Conservation (phyloP, 1,140 invertebrate species). For the Pectinophora gossypiella region DNA sequence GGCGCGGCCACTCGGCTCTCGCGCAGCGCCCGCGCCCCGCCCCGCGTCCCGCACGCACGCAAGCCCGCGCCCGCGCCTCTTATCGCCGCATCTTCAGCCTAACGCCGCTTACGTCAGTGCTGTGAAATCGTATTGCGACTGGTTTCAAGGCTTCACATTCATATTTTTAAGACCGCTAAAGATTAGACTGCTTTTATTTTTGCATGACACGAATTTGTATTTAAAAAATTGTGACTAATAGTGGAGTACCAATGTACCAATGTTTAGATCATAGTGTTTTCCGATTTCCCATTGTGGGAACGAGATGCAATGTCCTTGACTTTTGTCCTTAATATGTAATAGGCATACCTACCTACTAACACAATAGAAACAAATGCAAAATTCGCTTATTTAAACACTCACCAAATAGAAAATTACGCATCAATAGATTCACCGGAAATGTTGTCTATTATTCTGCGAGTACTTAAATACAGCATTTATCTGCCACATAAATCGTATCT, state of each 20-base stretch:
- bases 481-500: neutral
- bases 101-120: conserved; percentile 56
- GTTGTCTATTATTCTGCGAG: neutral
- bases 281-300: too few relatives aligned
- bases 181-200: too few relatives aligned
- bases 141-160: conserved; percentile 45
- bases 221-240: too few relatives aligned
- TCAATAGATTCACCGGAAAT: neutral
- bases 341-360: too few relatives aligned
- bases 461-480: neutral
- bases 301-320: too few relatives aligned
- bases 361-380: too few relatives aligned
- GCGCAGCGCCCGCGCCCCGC: conserved; percentile 29
- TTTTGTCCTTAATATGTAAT: too few relatives aligned
- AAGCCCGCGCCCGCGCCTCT: conserved; percentile 44
- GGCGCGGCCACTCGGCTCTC: conserved; percentile 56
- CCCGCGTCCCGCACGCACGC: conserved; percentile 23
- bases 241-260: too few relatives aligned
- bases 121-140: conserved; percentile 47
- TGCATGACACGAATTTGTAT: too few relatives aligned
- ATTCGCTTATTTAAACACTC: too few relatives aligned
- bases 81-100: conserved; percentile 64
- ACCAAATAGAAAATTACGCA: too few relatives aligned
- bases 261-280: too few relatives aligned
- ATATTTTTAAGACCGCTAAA: conserved; percentile 4